phyloP scores from a whole-genome alignment of 2,797 vertebrate species.

The Agapornis canus region DNA sequence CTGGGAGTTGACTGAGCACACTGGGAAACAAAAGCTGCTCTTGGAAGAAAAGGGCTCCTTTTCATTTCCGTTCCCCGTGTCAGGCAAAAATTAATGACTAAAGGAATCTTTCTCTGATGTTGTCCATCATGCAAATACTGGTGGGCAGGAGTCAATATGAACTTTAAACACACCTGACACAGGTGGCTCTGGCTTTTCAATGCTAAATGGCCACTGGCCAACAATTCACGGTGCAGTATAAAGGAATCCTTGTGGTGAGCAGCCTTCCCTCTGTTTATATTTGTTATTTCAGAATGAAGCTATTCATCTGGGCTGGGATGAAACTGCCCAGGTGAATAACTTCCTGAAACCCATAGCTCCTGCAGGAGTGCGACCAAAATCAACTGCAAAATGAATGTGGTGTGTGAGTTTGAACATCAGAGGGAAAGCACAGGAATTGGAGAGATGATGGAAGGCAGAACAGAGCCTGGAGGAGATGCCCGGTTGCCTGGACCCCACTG shows the following conservation, averaged over 20 bases:
- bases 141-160: conserved; percentile 64
- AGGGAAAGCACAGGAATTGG: background rate
- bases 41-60: conserved; percentile 35
- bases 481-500: background rate
- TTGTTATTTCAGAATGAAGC: conserved; percentile 54
- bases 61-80: conserved; percentile 49
- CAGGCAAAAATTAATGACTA: conserved; percentile 63
- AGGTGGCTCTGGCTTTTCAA: conserved; percentile 64
- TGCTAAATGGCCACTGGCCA: conserved; percentile 62
- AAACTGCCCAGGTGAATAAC: conserved; percentile 36
- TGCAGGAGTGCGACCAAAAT: background rate
- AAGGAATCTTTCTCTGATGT: conserved; percentile 57
- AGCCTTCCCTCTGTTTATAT: conserved; percentile 57
- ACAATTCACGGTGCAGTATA: conserved; percentile 43
- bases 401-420: background rate
- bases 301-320: conserved; percentile 3
- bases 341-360: background rate
- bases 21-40: conserved; percentile 62
- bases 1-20: conserved; percentile 57
- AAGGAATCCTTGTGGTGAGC: conserved; percentile 63
- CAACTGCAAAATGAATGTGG: background rate
- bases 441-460: background rate
- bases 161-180: conserved; percentile 78
- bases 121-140: conserved; percentile 43
- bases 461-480: background rate